These are phyloP conservation scores for Tetranychus truncatus DNA, from an alignment of 2,888 invertebrate genomes.

Conservation along the genomic window DNA sequence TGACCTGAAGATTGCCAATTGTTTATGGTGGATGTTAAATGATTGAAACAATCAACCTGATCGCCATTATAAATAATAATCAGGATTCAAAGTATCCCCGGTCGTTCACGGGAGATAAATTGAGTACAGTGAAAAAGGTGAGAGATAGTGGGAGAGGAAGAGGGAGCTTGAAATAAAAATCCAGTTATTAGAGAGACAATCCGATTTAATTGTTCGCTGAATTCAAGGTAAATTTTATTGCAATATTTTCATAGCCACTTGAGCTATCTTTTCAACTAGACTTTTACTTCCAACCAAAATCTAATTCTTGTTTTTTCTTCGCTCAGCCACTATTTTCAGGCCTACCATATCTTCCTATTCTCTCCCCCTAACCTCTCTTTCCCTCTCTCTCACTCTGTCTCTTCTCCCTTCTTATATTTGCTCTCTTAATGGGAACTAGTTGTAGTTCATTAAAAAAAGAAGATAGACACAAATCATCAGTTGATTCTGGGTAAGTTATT, in stretches of 20 bases:
- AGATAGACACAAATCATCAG: slow-evolving; percentile 13
- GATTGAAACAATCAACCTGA: not conserved
- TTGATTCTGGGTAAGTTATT: slow-evolving; percentile 9
- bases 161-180: not conserved
- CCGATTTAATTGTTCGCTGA: not conserved
- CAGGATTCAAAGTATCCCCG: not conserved
- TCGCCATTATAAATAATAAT: not conserved
- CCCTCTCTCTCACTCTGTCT: not conserved
- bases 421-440: slow-evolving; percentile 17
- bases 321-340: not conserved
- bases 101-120: not conserved
- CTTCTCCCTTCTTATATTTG: not conserved
- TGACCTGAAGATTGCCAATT: not conserved
- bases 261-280: too few relatives aligned
- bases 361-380: not conserved
- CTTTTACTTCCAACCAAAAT: too few relatives aligned
- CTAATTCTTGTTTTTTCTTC: not conserved
- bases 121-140: not conserved
- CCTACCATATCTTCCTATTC: not conserved
- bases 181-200: not conserved
- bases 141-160: not conserved
- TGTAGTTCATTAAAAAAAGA: slow-evolving; percentile 19
- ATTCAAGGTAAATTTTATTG: not conserved
- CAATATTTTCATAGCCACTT: not conserved
- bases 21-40: not conserved